Evolutionary conservation across 2,888 invertebrate genomes (phyloP).

Genomic region (Chorisops tibialis): DNA sequence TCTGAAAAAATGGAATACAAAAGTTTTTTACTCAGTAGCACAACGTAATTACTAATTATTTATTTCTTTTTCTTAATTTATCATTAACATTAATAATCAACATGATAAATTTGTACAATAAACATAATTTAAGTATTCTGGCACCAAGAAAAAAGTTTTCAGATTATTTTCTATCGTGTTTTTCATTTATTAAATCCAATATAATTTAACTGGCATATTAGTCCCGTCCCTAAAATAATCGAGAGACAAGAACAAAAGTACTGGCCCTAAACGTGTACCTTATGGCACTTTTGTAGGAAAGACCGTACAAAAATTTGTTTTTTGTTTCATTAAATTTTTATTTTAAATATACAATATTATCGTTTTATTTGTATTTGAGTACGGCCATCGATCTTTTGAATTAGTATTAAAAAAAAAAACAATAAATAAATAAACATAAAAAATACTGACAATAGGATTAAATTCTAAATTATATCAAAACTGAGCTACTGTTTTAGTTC

Average conservation of each 20-base stretch:
- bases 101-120: no score
- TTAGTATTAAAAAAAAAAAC: neutral
- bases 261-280: conserved; percentile 20
- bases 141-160: neutral
- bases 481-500: no score
- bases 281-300: conserved; percentile 18
- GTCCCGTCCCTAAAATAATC: conserved; percentile 16
- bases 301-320: no score
- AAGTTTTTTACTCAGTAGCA: no score
- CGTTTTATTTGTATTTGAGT: neutral
- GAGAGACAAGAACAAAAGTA: conserved; percentile 7
- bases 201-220: conserved; percentile 14
- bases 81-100: no score
- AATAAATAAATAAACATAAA: neutral
- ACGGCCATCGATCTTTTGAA: no score
- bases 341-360: neutral
- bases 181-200: neutral
- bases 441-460: neutral
- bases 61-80: no score
- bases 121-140: neutral
- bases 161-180: no score
- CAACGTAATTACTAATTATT: no score
- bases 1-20: no score
- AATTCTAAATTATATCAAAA: neutral
- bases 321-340: neutral